A percentile compares a stretch with the other conserved stretches of the same genome.
These are phyloP conservation scores for Picus viridis DNA, from an alignment of 2,797 vertebrate genomes.

Conservation along the genomic window DNA sequence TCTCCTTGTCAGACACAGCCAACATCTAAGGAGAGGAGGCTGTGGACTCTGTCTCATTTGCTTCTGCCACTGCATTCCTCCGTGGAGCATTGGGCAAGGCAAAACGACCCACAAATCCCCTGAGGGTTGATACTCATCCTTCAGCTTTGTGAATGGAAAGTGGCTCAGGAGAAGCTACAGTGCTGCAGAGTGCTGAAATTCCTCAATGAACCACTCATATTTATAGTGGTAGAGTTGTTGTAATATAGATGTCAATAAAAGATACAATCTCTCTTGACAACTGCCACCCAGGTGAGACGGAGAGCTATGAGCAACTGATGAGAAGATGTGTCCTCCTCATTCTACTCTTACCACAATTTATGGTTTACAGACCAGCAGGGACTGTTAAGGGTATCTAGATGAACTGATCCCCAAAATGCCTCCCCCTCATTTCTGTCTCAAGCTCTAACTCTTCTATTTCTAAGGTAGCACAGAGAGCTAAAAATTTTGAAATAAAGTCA, in stretches of 20 bases:
- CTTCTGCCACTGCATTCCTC: conserved; percentile 24
- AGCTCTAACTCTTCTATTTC: not conserved
- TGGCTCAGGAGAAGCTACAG: not conserved
- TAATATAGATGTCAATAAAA: conserved; percentile 14
- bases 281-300: conserved; percentile 47
- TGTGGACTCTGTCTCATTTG: not conserved
- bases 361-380: not conserved
- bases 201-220: conserved; percentile 50
- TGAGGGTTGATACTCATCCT: conserved; percentile 39
- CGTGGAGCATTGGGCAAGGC: not conserved
- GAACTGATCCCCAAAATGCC: not conserved
- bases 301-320: conserved; percentile 47
- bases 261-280: conserved; percentile 48
- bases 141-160: not conserved
- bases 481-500: not conserved
- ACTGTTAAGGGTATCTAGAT: not conserved
- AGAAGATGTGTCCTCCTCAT: conserved; percentile 33
- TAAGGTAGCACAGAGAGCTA: not conserved
- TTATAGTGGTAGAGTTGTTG: conserved; percentile 28
- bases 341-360: conserved; percentile 12
- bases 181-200: not conserved
- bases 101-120: not conserved
- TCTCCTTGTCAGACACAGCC: not conserved
- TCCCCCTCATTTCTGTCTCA: not conserved
- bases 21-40: not conserved